Base-by-base conservation (phyloP, 2,888 invertebrate genomes). In the Drosophila villosipedis region DNA sequence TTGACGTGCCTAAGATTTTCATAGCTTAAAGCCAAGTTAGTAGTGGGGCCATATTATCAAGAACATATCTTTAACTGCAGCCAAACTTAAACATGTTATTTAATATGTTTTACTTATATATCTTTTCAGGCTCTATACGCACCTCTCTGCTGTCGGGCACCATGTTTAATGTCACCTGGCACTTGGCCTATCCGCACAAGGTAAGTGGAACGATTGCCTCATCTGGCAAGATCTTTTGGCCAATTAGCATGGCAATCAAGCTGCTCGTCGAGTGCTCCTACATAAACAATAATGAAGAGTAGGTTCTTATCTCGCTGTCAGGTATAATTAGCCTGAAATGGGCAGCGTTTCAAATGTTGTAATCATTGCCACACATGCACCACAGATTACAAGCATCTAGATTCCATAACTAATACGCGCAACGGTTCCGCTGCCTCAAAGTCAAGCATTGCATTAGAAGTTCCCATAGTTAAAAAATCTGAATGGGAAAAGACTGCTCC, bases 171-270 rank as follows among this genome's bases (percentile, higher is more conserved):
- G 96, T 98, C 58, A 96, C 97, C 75, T 99, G 98, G 98, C 98
- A 98, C 94, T 95, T 98, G 89, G 97, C 98, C 16, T 98, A 98
- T 94, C 97, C 98, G 7, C 98, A 99, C 92, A 95, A 95, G 94
- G 97, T 97, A 94, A 95, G 96, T 60, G 43, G 30, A 63, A 83
- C 64, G 64, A n/a, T n/a, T 47, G 43, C 22, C 31, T 37, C 54
- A 54, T 12, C 54, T 59, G 57, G 52, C 54, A 16, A 64, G 31
- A 68, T 68, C 55, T 66, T 63, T 30, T 33, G 52, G 41, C 43
- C 52, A 76, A 72, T 76, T 71, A 80, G 55, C 50, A 16, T 68
- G 41, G 37, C 22, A 66, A 66, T 68, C 64, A 76, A 71, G 66
- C 47, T 52, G 19, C 59, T 80, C 86, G n/a, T 47, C 1, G 0